Evolutionary conservation across 1,140 invertebrate genomes (phyloP).

Genomic region (Danaus melanippus): DNA sequence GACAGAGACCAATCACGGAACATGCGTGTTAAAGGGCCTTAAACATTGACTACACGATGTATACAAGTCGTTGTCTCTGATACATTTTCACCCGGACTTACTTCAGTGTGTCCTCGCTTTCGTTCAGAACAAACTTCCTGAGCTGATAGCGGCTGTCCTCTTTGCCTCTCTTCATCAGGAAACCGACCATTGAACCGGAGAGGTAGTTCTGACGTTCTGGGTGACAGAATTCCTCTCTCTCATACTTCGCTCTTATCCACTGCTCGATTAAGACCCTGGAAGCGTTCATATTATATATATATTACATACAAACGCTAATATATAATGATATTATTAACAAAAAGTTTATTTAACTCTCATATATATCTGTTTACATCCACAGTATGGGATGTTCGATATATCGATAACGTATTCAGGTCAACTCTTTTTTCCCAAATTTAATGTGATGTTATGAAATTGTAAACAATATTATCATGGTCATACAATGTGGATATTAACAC

Average conservation of each 20-base stretch:
- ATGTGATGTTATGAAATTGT: neutral
- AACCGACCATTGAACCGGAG: slow-evolving; percentile 85
- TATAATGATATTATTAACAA: slow-evolving; percentile 4
- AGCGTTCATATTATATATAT: neutral
- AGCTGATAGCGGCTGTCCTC: slow-evolving; percentile 87
- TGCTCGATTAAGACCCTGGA: slow-evolving; percentile 88
- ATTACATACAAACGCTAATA: neutral
- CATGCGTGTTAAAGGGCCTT: slow-evolving; percentile 16
- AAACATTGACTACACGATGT: neutral
- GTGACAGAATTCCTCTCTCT: slow-evolving; percentile 89
- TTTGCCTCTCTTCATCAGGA: slow-evolving; percentile 91
- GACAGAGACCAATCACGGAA: slow-evolving; percentile 6
- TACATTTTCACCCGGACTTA: slow-evolving; percentile 19
- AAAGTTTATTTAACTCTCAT: too few relatives aligned
- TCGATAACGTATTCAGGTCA: slow-evolving; percentile 31
- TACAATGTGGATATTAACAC: too few relatives aligned
- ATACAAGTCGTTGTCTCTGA: neutral
- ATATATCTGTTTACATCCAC: neutral
- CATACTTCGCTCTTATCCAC: slow-evolving; percentile 93
- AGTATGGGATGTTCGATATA: slow-evolving; percentile 30
- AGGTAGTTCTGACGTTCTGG: slow-evolving; percentile 84
- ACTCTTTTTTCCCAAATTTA: slow-evolving; percentile 18
- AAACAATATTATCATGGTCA: neutral
- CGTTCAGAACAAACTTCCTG: slow-evolving; percentile 86
- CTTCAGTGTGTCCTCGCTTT: slow-evolving; percentile 80